Evolutionary conservation across 2,113 vertebrate genomes (phyloP).

Genomic region (Lipotes vexillifer): DNA sequence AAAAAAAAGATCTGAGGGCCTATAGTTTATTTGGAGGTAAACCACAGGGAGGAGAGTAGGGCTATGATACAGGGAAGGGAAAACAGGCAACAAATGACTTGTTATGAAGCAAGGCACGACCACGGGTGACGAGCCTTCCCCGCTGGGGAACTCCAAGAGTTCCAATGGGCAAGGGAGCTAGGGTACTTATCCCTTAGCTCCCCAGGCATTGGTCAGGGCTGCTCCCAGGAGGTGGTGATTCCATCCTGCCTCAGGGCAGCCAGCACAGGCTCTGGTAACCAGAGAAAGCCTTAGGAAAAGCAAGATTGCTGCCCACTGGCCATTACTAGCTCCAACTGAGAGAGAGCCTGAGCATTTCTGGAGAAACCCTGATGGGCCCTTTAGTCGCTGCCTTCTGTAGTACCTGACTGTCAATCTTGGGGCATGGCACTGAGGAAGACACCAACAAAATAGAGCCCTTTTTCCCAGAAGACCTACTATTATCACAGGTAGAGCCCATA

Average conservation of each 20-base stretch:
- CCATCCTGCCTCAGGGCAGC: neutral
- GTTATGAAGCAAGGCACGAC: neutral
- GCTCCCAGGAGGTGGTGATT: neutral
- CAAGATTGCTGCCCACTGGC: neutral
- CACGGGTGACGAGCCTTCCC: neutral
- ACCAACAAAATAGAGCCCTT: neutral
- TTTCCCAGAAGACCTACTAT: neutral
- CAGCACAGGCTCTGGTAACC: too few species aligned
- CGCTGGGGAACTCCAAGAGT: neutral
- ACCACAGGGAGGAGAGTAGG: neutral
- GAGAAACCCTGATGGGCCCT: neutral
- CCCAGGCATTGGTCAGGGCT: neutral
- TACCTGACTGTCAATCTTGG: fast-evolving
- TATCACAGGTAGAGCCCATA: neutral
- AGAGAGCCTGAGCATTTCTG: neutral
- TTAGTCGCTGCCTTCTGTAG: neutral
- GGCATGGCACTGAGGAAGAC: neutral
- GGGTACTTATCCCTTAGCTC: neutral
- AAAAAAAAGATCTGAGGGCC: neutral
- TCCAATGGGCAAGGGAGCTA: neutral
- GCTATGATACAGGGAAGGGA: neutral
- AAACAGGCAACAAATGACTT: neutral
- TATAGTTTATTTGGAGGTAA: neutral
- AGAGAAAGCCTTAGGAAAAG: neutral
- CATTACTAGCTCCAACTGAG: neutral